These are phyloP conservation scores for Pomatostomus ruficeps DNA, from an alignment of 2,113 vertebrate genomes.

Conservation along the genomic window DNA sequence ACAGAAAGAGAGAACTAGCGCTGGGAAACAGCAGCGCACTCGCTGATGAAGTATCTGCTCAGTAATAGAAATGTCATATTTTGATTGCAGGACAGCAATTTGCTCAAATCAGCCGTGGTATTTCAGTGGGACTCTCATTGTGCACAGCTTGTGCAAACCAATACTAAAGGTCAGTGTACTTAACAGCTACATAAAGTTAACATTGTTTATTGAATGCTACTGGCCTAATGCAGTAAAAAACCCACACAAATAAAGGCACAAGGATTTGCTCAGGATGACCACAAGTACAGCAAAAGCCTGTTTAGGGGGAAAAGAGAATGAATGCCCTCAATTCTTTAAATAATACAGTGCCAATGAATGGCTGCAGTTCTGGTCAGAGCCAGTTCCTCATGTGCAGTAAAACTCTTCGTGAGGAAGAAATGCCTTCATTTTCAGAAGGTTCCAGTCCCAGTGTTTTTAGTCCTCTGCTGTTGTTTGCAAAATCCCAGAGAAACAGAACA, in stretches of 20 bases:
- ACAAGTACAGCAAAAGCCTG: not conserved
- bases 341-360: not conserved
- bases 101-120: not conserved
- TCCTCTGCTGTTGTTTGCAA: not conserved
- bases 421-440: not conserved
- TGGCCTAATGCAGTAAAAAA: not conserved
- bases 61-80: not conserved
- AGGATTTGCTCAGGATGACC: conserved; percentile 7
- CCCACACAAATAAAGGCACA: not conserved
- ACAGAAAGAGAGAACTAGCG: not conserved
- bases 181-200: conserved; percentile 33
- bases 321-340: not conserved
- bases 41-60: not conserved
- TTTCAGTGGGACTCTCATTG: conserved; percentile 12
- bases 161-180: conserved; percentile 51
- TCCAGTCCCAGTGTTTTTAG: not conserved
- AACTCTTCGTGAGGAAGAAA: not conserved
- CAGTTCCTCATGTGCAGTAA: not conserved
- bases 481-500: not conserved
- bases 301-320: not conserved
- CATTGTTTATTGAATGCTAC: conserved; percentile 1
- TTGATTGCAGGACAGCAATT: conserved; percentile 36
- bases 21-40: fast-evolving
- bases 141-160: conserved; percentile 4
- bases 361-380: not conserved